Percentiles rank a stretch among this genome's conserved stretches.
Evolutionary conservation across 2,888 invertebrate genomes (phyloP).

Genomic region (Volucella inflata): DNA sequence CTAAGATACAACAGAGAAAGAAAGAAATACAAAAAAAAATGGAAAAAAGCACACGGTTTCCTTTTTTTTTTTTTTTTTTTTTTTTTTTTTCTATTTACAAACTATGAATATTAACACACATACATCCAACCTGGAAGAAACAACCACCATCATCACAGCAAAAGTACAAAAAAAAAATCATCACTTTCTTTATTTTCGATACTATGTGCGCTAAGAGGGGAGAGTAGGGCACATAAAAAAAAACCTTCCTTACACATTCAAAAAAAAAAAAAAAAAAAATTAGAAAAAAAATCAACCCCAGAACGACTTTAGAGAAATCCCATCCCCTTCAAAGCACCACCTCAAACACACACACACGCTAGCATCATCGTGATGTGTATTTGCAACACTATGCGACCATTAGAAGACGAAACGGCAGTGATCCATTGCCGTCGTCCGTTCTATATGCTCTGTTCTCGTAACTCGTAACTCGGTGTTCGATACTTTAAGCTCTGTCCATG

Average conservation of each 20-base stretch:
- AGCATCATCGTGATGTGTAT: constrained; percentile 22
- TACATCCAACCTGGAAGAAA: constrained; percentile 52
- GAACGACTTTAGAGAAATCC: constrained; percentile 65
- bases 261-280: constrained; percentile 27
- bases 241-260: constrained; percentile 35
- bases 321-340: constrained; percentile 46
- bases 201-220: constrained; percentile 12
- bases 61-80: background rate
- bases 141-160: constrained; percentile 55
- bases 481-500: too few species aligned
- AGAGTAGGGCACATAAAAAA: constrained; percentile 28
- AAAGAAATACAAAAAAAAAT: constrained; percentile 40
- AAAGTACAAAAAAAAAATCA: constrained; percentile 28
- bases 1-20: constrained; percentile 69
- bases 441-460: background rate
- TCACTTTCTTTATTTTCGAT: constrained; percentile 69
- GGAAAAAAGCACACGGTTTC: constrained; percentile 28
- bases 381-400: constrained; percentile 28
- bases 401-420: constrained; percentile 19
- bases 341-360: constrained; percentile 38
- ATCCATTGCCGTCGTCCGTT: constrained; percentile 3
- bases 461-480: too few species aligned
- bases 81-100: constrained; percentile 66
- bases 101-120: constrained; percentile 60
- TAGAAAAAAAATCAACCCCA: constrained; percentile 37